Evolutionary conservation across 2,888 invertebrate species (phyloP).

Genomic region (Priapulus caudatus): DNA sequence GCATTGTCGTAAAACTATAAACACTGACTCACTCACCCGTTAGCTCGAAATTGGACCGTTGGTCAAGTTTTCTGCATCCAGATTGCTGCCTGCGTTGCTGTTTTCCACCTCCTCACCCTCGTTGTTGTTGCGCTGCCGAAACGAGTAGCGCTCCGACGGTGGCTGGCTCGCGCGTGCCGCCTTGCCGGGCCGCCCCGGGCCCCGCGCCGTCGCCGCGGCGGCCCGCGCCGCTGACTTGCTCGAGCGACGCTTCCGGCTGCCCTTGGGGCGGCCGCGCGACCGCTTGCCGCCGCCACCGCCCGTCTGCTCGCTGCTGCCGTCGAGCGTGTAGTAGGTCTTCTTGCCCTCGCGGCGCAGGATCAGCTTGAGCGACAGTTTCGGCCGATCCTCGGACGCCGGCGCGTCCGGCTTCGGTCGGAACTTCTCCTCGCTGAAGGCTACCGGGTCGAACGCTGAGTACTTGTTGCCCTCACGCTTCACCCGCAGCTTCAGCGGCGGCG

Average conservation of each 20-base stretch:
- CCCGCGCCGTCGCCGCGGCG: not conserved
- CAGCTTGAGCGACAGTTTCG: not conserved
- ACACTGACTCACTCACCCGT: no score
- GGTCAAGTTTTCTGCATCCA: no score
- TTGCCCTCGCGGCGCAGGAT: not conserved
- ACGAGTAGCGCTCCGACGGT: not conserved
- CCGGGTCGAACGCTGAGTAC: slow-evolving; percentile 3
- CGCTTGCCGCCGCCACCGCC: not conserved
- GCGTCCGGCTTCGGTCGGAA: not conserved
- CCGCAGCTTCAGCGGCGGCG: slow-evolving; percentile 1
- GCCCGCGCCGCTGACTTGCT: not conserved
- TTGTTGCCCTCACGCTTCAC: slow-evolving; percentile 3
- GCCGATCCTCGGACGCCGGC: not conserved
- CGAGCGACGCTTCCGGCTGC: not conserved
- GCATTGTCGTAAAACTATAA: no score
- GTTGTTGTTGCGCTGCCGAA: not conserved
- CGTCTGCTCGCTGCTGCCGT: no score
- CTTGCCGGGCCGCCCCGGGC: no score
- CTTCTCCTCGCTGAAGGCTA: slow-evolving; percentile 1
- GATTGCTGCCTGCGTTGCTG: no score
- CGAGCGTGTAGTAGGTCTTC: no score
- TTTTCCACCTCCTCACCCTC: not conserved
- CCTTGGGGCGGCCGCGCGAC: not conserved
- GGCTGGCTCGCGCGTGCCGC: no score
- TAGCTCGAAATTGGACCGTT: no score